Evolutionary conservation across 2,888 invertebrate species (phyloP), one percentile per base, ranked within the genome.

Genomic region (Vanessa cardui): DNA sequence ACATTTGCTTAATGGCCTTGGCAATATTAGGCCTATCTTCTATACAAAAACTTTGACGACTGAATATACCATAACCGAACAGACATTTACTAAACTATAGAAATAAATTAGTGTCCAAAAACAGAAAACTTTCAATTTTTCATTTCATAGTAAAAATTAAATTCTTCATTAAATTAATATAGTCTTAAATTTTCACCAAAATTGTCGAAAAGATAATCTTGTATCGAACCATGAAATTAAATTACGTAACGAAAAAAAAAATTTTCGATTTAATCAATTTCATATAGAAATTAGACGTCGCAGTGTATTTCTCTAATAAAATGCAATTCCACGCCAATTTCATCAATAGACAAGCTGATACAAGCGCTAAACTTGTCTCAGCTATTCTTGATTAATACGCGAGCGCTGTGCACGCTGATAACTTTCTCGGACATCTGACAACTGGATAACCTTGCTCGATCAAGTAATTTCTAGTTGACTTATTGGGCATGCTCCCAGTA

Each of bases 341-440:
- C 44, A 64, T 59, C 52, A 54, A 60, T 52, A 45, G 52, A 65
- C 33, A 46, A 58, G 26, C 26, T 20, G 9, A 59, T 33, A 64
- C 64, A 52, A 60, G 60, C 33, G 65, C 50, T 54, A 54, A 47
- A 52, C 45, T 54, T 46, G 52, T 54, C 46, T 21, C 54, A 46
- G 50, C 47, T 39, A 65, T 46, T 61, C 65, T 56, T 58, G 61
- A 65, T 58, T 61, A 67, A 68, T 67, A 65, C 64, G 20, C 58
- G 46, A 44, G 59, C 44, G 26, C 26, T 18, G 63, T 52, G 15
- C 16, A 18, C 45, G 8, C 50, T 66, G 46, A 87, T 89, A 86
- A 90, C 91, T 91, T 90, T 91, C 91, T 85, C 90, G 79, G 83
- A 72, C 85, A 83, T 82, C 80, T 77, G 73, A 78, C 79, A 80